phyloP scores from a whole-genome alignment of 1,140 invertebrate genomes.

The Drosophila ananassae region DNA sequence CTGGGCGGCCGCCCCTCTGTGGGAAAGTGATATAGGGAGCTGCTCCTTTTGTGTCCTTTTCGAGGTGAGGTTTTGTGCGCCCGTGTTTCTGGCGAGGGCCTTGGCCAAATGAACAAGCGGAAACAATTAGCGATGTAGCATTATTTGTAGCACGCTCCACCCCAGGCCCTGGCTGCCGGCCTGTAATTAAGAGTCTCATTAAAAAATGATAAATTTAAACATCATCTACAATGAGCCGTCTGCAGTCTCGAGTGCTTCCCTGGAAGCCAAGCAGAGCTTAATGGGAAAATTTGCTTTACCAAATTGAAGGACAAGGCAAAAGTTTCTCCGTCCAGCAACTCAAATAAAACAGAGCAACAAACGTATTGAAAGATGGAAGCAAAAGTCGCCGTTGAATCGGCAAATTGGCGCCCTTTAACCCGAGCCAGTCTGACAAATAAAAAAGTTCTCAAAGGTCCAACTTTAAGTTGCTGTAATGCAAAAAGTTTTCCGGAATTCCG shows the following conservation, averaged over 20 bases:
- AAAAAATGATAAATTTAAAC: constrained; percentile 82
- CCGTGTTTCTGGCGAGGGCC: constrained; percentile 10
- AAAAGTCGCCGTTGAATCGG: constrained; percentile 48
- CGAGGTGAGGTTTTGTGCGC: constrained; percentile 21
- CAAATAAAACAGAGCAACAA: constrained; percentile 16
- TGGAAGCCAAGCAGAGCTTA: constrained; percentile 2
- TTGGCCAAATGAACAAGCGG: constrained; percentile 75
- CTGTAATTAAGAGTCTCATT: constrained; percentile 81
- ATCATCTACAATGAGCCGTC: constrained; percentile 49
- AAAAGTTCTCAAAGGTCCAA: constrained; percentile 57
- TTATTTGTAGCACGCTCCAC: constrained; percentile 68
- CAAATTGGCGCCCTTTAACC: constrained; percentile 65
- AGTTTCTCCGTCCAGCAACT: constrained; percentile 33
- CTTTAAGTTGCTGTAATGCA: constrained; percentile 42
- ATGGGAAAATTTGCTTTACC: constrained; percentile 34
- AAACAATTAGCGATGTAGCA: constrained; percentile 80
- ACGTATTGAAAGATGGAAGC: constrained; percentile 12
- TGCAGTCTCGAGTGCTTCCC: constrained; percentile 53
- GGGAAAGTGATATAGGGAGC: constrained; percentile 44
- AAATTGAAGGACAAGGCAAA: constrained; percentile 54
- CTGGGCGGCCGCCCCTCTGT: constrained; percentile 9
- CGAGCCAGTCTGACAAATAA: constrained; percentile 40
- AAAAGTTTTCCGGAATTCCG: constrained; percentile 19
- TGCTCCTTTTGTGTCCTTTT: constrained; percentile 15
- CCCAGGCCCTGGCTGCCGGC: constrained; percentile 13